These are phyloP conservation scores for Pampus argenteus DNA, from an alignment of 2,797 vertebrate genomes.

Conservation along the genomic window DNA sequence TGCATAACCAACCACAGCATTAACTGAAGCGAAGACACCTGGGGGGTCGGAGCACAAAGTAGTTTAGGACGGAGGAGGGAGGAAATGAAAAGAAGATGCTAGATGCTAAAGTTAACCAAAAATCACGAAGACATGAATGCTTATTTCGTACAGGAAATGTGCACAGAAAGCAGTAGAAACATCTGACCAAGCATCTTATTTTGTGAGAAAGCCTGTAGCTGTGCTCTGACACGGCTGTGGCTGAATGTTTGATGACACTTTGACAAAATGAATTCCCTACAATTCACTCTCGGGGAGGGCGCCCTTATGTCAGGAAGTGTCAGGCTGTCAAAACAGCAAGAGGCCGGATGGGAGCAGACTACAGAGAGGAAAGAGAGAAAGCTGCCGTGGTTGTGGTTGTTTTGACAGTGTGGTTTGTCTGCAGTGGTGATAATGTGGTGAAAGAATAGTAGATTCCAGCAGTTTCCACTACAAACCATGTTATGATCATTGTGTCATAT, in stretches of 20 bases:
- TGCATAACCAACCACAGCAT: neutral
- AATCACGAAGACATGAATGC: neutral
- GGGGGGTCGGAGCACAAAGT: neutral
- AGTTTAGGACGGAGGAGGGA: neutral
- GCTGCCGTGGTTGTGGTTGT: slow-evolving; percentile 35
- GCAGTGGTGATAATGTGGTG: neutral
- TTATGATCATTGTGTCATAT: too few relatives aligned
- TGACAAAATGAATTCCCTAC: slow-evolving; percentile 64
- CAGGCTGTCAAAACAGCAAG: slow-evolving; percentile 49
- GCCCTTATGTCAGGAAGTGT: slow-evolving; percentile 53
- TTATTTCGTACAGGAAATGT: neutral
- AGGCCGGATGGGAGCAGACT: neutral
- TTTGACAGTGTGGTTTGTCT: slow-evolving; percentile 19
- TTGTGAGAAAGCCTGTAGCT: slow-evolving; percentile 12
- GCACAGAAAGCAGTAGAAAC: neutral
- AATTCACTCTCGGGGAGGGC: slow-evolving; percentile 36
- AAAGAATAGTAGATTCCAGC: slow-evolving; percentile 14
- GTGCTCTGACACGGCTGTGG: slow-evolving; percentile 25
- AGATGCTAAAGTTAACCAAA: slow-evolving; percentile 5
- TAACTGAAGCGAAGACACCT: slow-evolving; percentile 9
- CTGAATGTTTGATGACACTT: slow-evolving; percentile 64
- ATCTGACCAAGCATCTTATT: slow-evolving; percentile 27
- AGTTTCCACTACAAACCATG: neutral
- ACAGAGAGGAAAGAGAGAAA: slow-evolving; percentile 9
- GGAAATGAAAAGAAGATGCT: slow-evolving; percentile 1